Percentiles rank a stretch among this genome's conserved stretches.
These are phyloP conservation scores for Cichlasoma orientale DNA, from an alignment of 2,797 vertebrate genomes.

Conservation along the genomic window DNA sequence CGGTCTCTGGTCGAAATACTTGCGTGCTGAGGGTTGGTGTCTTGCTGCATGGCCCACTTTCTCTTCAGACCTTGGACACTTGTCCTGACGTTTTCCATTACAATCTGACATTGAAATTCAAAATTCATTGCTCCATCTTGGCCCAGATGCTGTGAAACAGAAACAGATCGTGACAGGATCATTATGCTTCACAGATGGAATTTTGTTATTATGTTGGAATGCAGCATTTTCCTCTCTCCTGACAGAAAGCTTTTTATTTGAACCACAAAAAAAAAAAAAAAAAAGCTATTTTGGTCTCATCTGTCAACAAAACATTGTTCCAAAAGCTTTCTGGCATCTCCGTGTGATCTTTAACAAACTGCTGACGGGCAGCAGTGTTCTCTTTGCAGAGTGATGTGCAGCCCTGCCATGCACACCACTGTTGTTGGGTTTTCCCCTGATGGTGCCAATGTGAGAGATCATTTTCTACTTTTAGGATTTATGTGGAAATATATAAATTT, in stretches of 20 bases:
- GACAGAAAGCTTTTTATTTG: background rate
- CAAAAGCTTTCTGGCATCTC: background rate
- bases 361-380: background rate
- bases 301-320: constrained; percentile 5
- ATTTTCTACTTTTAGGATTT: constrained; percentile 1
- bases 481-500: background rate
- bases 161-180: background rate
- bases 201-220: background rate
- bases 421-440: background rate
- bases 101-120: background rate
- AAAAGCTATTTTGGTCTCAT: constrained; percentile 3
- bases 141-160: background rate
- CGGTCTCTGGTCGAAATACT: background rate
- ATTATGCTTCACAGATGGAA: background rate
- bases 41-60: background rate
- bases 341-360: constrained; percentile 9
- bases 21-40: too few species aligned
- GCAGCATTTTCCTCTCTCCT: background rate
- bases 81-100: background rate
- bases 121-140: background rate
- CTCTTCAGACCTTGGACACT: background rate
- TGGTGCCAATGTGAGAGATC: background rate
- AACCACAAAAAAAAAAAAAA: background rate
- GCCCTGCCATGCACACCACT: background rate
- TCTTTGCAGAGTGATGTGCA: background rate